Evolutionary conservation across 2,797 vertebrate genomes (phyloP).

Genomic region (Cercopithecus neglectus): DNA sequence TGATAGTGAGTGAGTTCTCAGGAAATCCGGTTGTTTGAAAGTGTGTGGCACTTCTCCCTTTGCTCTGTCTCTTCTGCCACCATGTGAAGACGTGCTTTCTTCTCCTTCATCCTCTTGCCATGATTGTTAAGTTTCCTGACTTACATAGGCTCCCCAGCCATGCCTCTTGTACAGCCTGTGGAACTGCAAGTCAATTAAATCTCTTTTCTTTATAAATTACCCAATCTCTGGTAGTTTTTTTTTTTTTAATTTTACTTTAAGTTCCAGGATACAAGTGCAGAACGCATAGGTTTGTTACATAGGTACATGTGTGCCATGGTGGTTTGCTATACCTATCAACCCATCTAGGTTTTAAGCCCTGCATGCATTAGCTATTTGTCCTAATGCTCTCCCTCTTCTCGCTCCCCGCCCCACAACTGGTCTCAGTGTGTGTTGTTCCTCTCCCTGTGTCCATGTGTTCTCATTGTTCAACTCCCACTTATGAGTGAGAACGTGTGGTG

Average conservation of each 20-base stretch:
- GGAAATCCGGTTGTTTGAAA: not conserved
- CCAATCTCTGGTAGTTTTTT: not conserved
- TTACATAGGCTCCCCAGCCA: not conserved
- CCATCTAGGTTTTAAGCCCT: too few relatives aligned
- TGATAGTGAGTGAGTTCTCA: too few relatives aligned
- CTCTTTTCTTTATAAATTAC: not conserved
- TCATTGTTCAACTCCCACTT: too few relatives aligned
- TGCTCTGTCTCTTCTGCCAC: not conserved
- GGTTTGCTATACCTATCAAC: too few relatives aligned
- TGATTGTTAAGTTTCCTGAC: not conserved
- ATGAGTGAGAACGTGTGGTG: too few relatives aligned
- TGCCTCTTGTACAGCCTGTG: not conserved
- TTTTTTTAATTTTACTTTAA: not conserved
- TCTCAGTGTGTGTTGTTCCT: too few relatives aligned
- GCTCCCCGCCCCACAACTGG: rapidly evolving
- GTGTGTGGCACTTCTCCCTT: not conserved
- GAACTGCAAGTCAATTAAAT: not conserved
- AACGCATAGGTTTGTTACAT: too few relatives aligned
- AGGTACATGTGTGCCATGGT: too few relatives aligned
- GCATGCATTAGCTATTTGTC: too few relatives aligned
- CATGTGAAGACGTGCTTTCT: not conserved
- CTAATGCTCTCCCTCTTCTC: too few relatives aligned
- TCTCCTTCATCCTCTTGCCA: not conserved
- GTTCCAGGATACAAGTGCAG: too few relatives aligned
- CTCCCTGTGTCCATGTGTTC: too few relatives aligned